Percentiles rank a stretch among this genome's conserved stretches.
These are phyloP conservation scores for Gonocerus acuteangulatus DNA, from an alignment of 2,888 invertebrate species.

Conservation along the genomic window DNA sequence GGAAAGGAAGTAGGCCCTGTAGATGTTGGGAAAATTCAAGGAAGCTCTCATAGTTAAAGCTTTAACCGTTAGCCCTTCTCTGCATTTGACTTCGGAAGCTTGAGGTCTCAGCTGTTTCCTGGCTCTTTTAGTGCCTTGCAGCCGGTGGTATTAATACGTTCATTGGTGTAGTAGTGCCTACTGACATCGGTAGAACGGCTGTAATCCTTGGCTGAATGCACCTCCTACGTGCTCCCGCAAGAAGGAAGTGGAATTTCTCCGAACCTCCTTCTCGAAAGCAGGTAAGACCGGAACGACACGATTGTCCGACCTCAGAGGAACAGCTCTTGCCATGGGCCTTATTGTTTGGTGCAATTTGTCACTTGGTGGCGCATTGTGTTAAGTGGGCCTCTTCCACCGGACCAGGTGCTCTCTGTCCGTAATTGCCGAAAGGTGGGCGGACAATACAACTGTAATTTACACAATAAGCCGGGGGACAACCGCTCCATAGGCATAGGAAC, in stretches of 20 bases:
- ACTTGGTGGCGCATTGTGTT: conserved; percentile 10
- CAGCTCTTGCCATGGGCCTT: not conserved
- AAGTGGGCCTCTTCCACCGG: conserved; percentile 1
- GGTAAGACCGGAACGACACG: conserved; percentile 17
- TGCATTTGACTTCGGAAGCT: no score
- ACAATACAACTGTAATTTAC: conserved; percentile 15
- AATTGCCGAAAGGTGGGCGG: conserved; percentile 1
- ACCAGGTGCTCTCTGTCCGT: conserved; percentile 7
- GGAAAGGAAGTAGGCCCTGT: no score
- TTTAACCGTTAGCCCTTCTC: no score
- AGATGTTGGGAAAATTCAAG: no score
- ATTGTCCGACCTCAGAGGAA: conserved; percentile 5
- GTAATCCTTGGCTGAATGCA: conserved; percentile 17
- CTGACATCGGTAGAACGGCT: not conserved
- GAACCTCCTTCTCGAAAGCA: conserved; percentile 12
- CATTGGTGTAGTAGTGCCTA: not conserved
- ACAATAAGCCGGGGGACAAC: not conserved
- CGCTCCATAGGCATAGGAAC: no score
- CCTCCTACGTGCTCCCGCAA: conserved; percentile 20
- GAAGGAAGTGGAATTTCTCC: conserved; percentile 18
- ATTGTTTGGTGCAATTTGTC: conserved; percentile 24
- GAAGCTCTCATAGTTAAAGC: no score
- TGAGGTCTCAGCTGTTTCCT: not conserved
- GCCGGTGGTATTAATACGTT: not conserved
- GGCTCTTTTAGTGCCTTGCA: not conserved